Conservation (phyloP, 2,113 vertebrate genomes). For the Engystomops pustulosus region DNA sequence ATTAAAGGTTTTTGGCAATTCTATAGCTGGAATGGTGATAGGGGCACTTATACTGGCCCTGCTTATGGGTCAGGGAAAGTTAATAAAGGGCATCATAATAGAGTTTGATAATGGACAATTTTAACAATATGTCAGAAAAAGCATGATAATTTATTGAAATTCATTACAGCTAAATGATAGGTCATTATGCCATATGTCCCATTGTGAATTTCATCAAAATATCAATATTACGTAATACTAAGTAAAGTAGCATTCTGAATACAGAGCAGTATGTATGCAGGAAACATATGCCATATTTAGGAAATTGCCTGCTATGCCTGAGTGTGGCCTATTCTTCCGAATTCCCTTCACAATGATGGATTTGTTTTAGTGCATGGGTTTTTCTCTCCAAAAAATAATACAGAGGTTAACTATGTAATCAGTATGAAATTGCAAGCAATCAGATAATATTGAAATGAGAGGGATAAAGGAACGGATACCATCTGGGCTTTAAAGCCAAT, state of each 20-base stretch:
- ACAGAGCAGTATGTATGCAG: neutral
- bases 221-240: neutral
- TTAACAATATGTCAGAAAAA: neutral
- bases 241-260: neutral
- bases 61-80: no score
- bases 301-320: slow-evolving; percentile 1
- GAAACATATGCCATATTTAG: neutral
- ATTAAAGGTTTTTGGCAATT: no score
- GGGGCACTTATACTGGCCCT: no score
- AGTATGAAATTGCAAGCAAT: slow-evolving; percentile 53
- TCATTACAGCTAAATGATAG: neutral
- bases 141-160: neutral
- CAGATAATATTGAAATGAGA: slow-evolving; percentile 59
- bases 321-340: slow-evolving; percentile 4
- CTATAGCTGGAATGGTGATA: no score
- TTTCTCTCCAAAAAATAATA: slow-evolving; percentile 35
- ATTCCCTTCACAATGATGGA: slow-evolving; percentile 30
- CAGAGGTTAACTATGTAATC: slow-evolving; percentile 57
- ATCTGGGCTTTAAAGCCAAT: slow-evolving; percentile 55
- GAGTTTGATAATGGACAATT: no score
- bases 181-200: neutral
- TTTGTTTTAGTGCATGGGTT: slow-evolving; percentile 34
- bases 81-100: no score
- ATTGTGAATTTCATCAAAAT: neutral
- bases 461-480: slow-evolving; percentile 50